phyloP scores from a whole-genome alignment of 1,140 invertebrate genomes.

The Brachionus asplanchnoidis region DNA sequence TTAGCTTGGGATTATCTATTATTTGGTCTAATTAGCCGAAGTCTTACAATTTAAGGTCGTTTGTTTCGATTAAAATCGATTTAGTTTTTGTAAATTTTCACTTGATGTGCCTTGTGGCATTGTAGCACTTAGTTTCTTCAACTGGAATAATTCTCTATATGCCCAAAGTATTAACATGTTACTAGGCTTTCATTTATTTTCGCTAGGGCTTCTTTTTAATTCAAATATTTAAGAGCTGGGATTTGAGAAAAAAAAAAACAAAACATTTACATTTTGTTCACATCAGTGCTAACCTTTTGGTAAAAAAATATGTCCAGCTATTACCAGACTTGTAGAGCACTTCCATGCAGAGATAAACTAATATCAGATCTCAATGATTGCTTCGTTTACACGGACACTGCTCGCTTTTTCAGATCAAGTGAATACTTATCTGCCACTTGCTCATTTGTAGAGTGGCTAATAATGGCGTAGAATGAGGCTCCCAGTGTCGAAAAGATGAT shows the following conservation, averaged over 20 bases:
- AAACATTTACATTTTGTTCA: neutral
- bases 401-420: neutral
- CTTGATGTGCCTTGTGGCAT: neutral
- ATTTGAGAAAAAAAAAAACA: neutral
- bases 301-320: neutral
- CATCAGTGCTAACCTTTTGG: neutral
- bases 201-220: neutral
- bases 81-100: neutral
- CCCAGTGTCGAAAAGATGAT: neutral
- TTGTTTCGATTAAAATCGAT: neutral
- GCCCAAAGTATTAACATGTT: neutral
- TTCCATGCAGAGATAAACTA: neutral
- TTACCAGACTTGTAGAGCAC: neutral
- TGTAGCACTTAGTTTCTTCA: neutral
- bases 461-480: neutral
- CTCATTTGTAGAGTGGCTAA: neutral
- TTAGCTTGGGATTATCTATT: neutral
- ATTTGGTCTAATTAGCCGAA: conserved; percentile 1
- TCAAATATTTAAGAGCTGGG: neutral
- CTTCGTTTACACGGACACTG: neutral
- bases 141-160: neutral
- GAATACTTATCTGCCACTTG: neutral
- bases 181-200: neutral
- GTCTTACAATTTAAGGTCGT: conserved; percentile 30
- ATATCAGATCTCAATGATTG: neutral